Evolutionary conservation across 2,113 vertebrate genomes (phyloP), one percentile per base, ranked within the genome.

Genomic region (Colistium nudipinnis): DNA sequence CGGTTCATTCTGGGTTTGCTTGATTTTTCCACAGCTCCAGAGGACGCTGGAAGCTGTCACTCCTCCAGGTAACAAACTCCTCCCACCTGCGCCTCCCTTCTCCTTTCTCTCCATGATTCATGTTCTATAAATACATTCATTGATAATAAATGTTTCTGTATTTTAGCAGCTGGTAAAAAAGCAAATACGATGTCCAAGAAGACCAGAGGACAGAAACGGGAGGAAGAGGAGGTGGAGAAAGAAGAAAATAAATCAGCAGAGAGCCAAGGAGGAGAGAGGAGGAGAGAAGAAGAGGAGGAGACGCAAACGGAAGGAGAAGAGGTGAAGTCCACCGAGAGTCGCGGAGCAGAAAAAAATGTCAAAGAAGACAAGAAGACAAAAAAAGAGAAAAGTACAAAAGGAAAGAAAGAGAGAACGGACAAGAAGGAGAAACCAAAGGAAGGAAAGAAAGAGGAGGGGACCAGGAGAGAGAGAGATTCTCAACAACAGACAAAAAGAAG

Each of bases 151-250:
- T n/a, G n/a, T n/a, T n/a, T n/a, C 6, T 47, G 11, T 47, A 24
- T 55, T 31, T 19, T 13, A 9, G 8, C 51, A 69, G 65, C 6
- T 33, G 13, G 5, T 4, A 49, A 43, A n/a, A 73, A 51, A 14
- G 1, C 1, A 91, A 76, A 91, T 90, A 3, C 33, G 4, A 20
- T 0, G 3, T 10, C 49, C 12, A 14, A 54, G 30, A 59, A 25
- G 6, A 3, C 43, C n/a, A 45, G 56, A 67, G 19, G 7, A 14
- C 13, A 33, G 28, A 49, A 13, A 14, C 13, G 33, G 28, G 43
- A 13, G 12, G 36, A 28, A 6, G 3, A 25, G n/a, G 20, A 66
- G 2, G 47, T 53, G 44, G 25, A 57, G 6, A 11, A 55, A n/a
- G 54, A 73, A 11, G 24, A 51, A 25, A 17, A 35, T 7, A 13